Evolutionary conservation across 2,113 vertebrate genomes (phyloP).

Genomic region (Epinephelus lanceolatus): DNA sequence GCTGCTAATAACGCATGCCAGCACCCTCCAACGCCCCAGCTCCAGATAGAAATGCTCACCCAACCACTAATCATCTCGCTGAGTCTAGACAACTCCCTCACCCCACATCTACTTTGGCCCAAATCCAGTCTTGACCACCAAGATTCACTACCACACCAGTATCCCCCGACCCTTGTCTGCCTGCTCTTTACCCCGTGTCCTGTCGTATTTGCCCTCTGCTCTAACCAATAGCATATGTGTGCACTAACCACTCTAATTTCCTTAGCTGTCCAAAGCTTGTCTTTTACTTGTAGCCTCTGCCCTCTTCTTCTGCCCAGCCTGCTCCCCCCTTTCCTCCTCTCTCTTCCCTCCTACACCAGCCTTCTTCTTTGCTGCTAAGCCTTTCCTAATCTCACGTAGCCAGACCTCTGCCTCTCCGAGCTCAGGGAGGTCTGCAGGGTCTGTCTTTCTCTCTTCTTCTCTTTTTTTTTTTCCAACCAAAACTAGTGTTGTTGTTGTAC

Average conservation of each 20-base stretch:
- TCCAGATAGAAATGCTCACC: constrained; percentile 35
- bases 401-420: constrained; percentile 50
- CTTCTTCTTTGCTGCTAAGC: constrained; percentile 65
- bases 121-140: constrained; percentile 27
- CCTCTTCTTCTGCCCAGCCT: constrained; percentile 63
- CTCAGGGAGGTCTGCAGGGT: constrained; percentile 26
- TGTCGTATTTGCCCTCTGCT: constrained; percentile 72
- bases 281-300: constrained; percentile 77
- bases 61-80: constrained; percentile 29
- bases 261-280: constrained; percentile 73
- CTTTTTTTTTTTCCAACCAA: not conserved
- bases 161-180: constrained; percentile 66
- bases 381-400: constrained; percentile 60
- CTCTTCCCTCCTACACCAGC: constrained; percentile 50
- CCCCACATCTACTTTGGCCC: constrained; percentile 20
- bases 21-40: constrained; percentile 27
- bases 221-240: constrained; percentile 73
- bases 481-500: not conserved
- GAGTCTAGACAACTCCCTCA: constrained; percentile 23
- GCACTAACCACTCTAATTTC: constrained; percentile 80
- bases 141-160: constrained; percentile 44
- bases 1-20: constrained; percentile 61
- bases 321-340: constrained; percentile 31
- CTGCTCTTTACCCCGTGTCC: constrained; percentile 69
- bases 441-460: not conserved